A percentile compares a stretch with the other conserved stretches of the same genome.
Conservation (phyloP, 2,888 invertebrate genomes). For the Pseudococcus jackbeardsleyi region DNA sequence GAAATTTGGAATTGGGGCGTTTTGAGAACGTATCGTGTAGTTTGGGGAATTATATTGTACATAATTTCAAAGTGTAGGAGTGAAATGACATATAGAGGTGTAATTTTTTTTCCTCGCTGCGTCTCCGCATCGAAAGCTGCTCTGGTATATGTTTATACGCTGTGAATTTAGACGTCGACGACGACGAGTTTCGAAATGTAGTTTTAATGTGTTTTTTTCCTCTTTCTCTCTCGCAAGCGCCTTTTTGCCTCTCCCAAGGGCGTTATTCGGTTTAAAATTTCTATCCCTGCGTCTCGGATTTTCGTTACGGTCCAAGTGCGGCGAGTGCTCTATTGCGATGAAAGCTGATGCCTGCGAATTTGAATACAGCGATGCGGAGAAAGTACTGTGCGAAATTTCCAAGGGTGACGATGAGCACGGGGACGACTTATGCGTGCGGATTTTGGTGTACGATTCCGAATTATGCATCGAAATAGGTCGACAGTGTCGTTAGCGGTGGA, state of each 20-base stretch:
- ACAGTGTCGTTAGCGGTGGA: too few relatives aligned
- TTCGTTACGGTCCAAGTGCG: constrained; percentile 37
- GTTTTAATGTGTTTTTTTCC: constrained; percentile 15
- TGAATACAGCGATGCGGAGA: background rate
- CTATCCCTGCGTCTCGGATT: constrained; percentile 15
- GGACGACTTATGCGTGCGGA: background rate
- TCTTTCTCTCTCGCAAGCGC: background rate
- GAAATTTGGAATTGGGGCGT: background rate
- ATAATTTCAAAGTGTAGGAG: constrained; percentile 12
- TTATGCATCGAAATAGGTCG: background rate
- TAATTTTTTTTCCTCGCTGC: background rate
- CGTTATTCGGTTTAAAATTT: constrained; percentile 45
- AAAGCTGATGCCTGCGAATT: constrained; percentile 15
- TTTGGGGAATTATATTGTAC: constrained; percentile 3
- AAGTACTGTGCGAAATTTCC: background rate
- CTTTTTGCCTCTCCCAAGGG: constrained; percentile 24
- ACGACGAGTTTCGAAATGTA: constrained; percentile 1
- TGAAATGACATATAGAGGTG: constrained; percentile 4
- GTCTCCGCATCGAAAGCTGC: background rate
- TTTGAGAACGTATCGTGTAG: background rate
- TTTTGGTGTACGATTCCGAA: background rate
- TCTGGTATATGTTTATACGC: background rate
- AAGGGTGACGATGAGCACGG: background rate
- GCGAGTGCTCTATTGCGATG: constrained; percentile 29
- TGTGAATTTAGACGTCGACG: background rate